Evolutionary conservation across 2,113 vertebrate genomes (phyloP), one percentile per base, ranked within the genome.

Genomic region (Anarhynchus alexandrinus): DNA sequence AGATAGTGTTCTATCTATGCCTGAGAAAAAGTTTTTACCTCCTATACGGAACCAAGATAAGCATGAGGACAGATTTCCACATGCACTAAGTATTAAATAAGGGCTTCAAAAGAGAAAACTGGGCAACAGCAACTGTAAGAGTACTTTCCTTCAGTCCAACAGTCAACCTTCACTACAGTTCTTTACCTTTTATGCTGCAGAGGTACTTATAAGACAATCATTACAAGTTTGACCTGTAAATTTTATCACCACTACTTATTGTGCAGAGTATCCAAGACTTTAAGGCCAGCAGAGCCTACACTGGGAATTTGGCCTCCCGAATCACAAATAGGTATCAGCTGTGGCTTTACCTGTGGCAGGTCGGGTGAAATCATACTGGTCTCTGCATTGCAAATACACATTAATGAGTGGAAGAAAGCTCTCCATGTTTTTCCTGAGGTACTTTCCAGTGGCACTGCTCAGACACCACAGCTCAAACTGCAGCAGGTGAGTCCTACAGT

Each of bases 381-480:
- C 72, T 67, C 96, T 97, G 80, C 92, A 92, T 4, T 97, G 97
- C 58, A 99, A 90, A 91, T 99, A 99, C 3, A 74, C 21, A 3
- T 93, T 94, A 57, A 99, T 7, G 3, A 99, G 93, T 0, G 98
- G 98, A 43, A 99, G 98, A 88, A 98, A 98, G 77, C 42, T 58
- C 2, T 98, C 97, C 12, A 87, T 92, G 42, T 96, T 88, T 16
- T 96, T 90, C 42, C 47, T 97, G 38, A 99, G 94, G 82, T 70
- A 47, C 73, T 92, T 96, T 51, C 91, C 85, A 36, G 95, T 70
- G 15, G 67, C 87, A 3, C 96, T 86, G 91, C 96, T 97, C 45
- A 98, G 82, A 71, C 99, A 99, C 99, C 99, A 99, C 43, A 97
- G 79, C 97, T 99, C 99, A 5, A 99, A 99, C 82, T 97, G 92